Conservation (phyloP, 2,113 vertebrate genomes). For the Paratilapia polleni region DNA sequence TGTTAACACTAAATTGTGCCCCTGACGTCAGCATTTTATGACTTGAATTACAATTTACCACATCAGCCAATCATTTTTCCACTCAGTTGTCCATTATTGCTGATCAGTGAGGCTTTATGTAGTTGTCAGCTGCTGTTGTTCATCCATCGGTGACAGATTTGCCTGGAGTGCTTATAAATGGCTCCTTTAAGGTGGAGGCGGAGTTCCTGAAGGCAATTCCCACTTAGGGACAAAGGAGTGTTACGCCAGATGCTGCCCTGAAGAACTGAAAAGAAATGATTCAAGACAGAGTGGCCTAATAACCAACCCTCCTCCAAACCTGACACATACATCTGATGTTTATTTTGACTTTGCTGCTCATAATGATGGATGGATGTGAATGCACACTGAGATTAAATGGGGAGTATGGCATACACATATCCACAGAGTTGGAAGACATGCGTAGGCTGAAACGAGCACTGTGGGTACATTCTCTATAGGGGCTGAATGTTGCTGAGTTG, state of each 20-base stretch:
- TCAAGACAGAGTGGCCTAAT: neutral
- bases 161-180: constrained; percentile 1
- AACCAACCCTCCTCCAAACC: neutral
- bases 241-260: constrained; percentile 4
- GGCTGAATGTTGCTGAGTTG: constrained; percentile 7
- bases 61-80: neutral
- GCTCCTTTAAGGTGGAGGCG: constrained; percentile 1
- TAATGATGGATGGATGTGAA: constrained; percentile 5
- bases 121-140: neutral
- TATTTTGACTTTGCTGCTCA: neutral
- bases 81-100: neutral
- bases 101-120: neutral
- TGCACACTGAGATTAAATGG: constrained; percentile 2
- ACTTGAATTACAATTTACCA: constrained; percentile 2
- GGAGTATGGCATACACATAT: neutral
- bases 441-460: neutral
- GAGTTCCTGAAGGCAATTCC: constrained; percentile 15
- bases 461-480: neutral
- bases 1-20: neutral
- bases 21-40: constrained; percentile 1
- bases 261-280: neutral
- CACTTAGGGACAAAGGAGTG: neutral
- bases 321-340: constrained; percentile 3
- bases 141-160: constrained; percentile 1
- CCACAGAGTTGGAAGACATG: neutral